Evolutionary conservation across 2,888 invertebrate species (phyloP).

Genomic region (Bellardia pandia): DNA sequence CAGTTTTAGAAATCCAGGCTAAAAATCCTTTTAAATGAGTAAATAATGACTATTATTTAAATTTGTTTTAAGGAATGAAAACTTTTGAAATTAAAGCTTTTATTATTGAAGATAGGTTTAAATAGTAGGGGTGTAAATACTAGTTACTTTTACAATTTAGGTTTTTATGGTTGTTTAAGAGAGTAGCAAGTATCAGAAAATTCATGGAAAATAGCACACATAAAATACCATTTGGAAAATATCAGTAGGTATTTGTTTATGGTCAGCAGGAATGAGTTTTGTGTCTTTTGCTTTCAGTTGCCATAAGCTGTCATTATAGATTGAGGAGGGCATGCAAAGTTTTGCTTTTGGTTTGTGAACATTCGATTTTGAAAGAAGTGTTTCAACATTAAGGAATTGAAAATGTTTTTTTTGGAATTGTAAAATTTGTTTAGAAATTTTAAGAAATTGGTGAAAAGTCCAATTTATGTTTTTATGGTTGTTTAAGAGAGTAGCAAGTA

Average conservation of each 20-base stretch:
- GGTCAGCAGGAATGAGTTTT: constrained; percentile 49
- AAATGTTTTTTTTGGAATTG: no score
- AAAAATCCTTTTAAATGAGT: constrained; percentile 40
- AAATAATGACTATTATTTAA: constrained; percentile 51
- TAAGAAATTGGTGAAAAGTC: no score
- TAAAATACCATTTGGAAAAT: constrained; percentile 44
- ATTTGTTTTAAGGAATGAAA: constrained; percentile 25
- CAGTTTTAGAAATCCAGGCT: constrained; percentile 42
- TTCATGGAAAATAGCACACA: neutral
- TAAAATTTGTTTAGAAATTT: no score
- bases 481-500: no score
- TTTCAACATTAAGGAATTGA: no score
- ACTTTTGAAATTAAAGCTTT: neutral
- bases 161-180: no score
- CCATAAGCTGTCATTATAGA: constrained; percentile 1
- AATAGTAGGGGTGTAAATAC: no score
- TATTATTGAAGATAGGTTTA: neutral
- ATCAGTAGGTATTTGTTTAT: constrained; percentile 49
- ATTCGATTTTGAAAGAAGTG: no score
- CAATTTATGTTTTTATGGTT: no score
- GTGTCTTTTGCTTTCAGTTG: neutral
- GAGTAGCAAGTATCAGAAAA: no score
- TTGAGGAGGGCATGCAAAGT: neutral
- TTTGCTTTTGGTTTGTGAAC: neutral
- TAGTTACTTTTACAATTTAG: no score